Conservation (phyloP, 2,113 vertebrate genomes). For the Dryoscopus gambensis region DNA sequence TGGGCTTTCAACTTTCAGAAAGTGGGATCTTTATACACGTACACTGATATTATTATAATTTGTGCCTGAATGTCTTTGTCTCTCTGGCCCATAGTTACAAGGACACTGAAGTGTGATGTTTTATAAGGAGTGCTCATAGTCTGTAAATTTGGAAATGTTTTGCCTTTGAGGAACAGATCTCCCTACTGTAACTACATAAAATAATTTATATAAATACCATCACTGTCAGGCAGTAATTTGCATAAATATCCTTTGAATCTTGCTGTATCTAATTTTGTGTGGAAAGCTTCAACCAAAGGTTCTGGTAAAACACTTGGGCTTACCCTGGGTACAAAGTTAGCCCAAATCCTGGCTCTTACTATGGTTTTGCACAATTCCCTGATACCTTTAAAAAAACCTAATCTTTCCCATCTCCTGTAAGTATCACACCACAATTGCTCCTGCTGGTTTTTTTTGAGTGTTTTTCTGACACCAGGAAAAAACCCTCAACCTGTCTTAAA, state of each 20-base stretch:
- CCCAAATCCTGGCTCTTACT: not conserved
- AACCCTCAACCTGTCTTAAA: not conserved
- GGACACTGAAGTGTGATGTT: not conserved
- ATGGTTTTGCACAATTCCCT: not conserved
- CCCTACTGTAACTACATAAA: not conserved
- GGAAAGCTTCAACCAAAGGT: not conserved
- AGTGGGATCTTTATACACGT: not conserved
- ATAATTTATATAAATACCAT: not conserved
- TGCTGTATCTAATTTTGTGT: not conserved
- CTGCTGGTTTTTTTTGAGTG: not conserved
- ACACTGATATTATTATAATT: not conserved
- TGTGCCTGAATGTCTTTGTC: not conserved
- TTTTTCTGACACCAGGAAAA: not conserved
- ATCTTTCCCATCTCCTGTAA: not conserved
- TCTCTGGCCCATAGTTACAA: not conserved
- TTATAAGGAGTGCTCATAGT: not conserved
- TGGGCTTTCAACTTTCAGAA: not conserved
- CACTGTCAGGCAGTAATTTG: not conserved
- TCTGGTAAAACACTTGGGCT: not conserved
- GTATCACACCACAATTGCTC: not conserved
- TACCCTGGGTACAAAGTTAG: not conserved
- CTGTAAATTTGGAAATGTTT: not conserved
- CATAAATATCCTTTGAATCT: not conserved
- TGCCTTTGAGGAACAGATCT: not conserved
- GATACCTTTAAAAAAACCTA: not conserved